Evolutionary conservation across 1,140 invertebrate genomes (phyloP).

Genomic region (Centruroides sculpturatus): DNA sequence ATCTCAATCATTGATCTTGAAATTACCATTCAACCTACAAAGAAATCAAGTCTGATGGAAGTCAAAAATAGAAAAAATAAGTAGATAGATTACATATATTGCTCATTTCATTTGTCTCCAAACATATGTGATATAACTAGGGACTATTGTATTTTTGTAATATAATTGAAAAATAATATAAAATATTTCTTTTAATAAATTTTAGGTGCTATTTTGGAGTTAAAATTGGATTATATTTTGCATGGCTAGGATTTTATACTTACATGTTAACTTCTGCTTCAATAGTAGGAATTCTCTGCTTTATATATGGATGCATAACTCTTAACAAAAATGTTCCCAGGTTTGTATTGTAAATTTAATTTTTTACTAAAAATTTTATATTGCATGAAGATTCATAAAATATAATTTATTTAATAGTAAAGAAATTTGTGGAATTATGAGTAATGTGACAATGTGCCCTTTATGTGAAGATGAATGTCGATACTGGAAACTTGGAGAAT

Average conservation of each 20-base stretch:
- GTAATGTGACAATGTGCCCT: constrained; percentile 60
- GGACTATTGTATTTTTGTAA: too few relatives aligned
- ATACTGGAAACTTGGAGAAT: constrained; percentile 74
- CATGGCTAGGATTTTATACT: constrained; percentile 48
- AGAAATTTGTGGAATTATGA: constrained; percentile 57
- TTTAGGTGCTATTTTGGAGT: constrained; percentile 75
- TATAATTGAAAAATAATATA: too few relatives aligned
- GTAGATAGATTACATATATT: too few relatives aligned
- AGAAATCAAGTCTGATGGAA: too few relatives aligned
- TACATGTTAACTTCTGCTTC: constrained; percentile 40
- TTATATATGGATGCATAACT: constrained; percentile 47
- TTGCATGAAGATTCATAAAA: not conserved
- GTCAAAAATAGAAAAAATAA: too few relatives aligned
- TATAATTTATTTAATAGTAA: constrained; percentile 36
- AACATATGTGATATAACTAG: too few relatives aligned
- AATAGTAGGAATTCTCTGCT: constrained; percentile 37
- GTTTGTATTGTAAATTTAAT: constrained; percentile 26
- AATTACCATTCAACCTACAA: too few relatives aligned
- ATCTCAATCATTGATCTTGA: too few relatives aligned
- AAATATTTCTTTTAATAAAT: too few relatives aligned
- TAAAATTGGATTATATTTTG: constrained; percentile 52
- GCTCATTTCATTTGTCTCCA: too few relatives aligned
- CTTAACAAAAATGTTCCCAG: constrained; percentile 54
- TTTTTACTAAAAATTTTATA: not conserved
- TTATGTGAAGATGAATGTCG: constrained; percentile 69